phyloP scores from a whole-genome alignment of 2,888 invertebrate species.

The Agonopterix alstromeriana region DNA sequence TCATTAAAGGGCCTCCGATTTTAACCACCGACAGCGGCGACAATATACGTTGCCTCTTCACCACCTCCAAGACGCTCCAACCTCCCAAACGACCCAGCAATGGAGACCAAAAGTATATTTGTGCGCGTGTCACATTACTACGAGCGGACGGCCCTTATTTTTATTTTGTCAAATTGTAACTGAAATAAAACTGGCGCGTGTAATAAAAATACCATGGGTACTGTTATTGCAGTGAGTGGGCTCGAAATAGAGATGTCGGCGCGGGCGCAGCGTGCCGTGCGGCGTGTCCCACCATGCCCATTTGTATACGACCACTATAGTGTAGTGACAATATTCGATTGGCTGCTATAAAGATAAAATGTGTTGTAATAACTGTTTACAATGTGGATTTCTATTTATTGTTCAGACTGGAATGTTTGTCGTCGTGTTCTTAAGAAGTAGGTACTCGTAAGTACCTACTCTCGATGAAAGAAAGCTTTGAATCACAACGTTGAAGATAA shows the following conservation, averaged over 20 bases:
- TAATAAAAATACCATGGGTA: constrained; percentile 74
- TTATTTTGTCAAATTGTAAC: constrained; percentile 76
- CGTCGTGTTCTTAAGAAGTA: too few relatives aligned
- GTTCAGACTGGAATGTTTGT: too few relatives aligned
- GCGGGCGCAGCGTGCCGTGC: constrained; percentile 19
- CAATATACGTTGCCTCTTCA: constrained; percentile 28
- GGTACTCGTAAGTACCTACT: too few relatives aligned
- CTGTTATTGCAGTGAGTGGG: constrained; percentile 60
- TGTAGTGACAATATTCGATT: too few relatives aligned
- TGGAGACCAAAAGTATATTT: constrained; percentile 2
- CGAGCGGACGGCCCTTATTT: constrained; percentile 53
- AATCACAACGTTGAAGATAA: too few relatives aligned
- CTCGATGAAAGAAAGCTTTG: too few relatives aligned
- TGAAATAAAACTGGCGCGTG: constrained; percentile 71
- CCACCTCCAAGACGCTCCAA: constrained; percentile 17
- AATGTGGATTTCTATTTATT: too few relatives aligned
- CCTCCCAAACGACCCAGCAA: constrained; percentile 15
- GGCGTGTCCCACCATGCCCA: constrained; percentile 2
- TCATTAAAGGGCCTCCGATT: constrained; percentile 66
- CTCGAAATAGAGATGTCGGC: constrained; percentile 56
- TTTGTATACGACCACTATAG: neutral
- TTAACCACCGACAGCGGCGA: constrained; percentile 18
- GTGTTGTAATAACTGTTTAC: too few relatives aligned
- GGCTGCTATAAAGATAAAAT: neutral
- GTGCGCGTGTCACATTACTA: constrained; percentile 34